phyloP scores from a whole-genome alignment of 2,888 invertebrate species.

The Druceiella hillmani region DNA sequence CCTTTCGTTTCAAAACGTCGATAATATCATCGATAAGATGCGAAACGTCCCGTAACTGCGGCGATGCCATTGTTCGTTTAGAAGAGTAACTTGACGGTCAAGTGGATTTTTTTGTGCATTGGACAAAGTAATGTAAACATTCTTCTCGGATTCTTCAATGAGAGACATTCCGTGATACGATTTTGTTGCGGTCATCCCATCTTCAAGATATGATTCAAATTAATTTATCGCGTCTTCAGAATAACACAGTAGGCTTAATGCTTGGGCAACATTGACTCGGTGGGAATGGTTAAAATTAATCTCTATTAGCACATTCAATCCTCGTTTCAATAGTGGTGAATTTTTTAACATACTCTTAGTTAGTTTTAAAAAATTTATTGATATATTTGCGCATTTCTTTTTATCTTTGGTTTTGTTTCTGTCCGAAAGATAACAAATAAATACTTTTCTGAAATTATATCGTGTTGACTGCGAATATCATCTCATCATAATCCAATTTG shows the following conservation, averaged over 20 bases:
- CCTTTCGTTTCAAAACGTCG: slow-evolving; percentile 13
- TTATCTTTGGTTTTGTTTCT: slow-evolving; percentile 22
- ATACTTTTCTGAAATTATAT: slow-evolving; percentile 9
- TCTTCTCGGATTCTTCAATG: slow-evolving; percentile 18
- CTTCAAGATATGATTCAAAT: slow-evolving; percentile 21
- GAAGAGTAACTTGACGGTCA: slow-evolving; percentile 14
- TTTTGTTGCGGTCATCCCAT: slow-evolving; percentile 21
- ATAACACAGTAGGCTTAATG: slow-evolving; percentile 21
- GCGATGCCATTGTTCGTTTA: slow-evolving; percentile 18
- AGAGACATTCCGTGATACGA: slow-evolving; percentile 19
- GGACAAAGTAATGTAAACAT: slow-evolving; percentile 16
- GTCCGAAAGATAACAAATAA: slow-evolving; percentile 20
- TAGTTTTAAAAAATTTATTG: slow-evolving; percentile 18
- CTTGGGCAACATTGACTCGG: slow-evolving; percentile 19
- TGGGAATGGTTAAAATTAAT: slow-evolving; percentile 21
- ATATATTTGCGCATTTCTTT: slow-evolving; percentile 19
- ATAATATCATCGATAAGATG: no score
- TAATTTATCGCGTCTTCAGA: slow-evolving; percentile 21
- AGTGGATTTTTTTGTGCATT: no score
- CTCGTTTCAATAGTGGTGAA: no score
- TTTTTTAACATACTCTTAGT: slow-evolving; percentile 19
- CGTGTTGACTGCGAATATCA: neutral
- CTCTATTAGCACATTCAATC: slow-evolving; percentile 19
- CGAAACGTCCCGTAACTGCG: slow-evolving; percentile 13
- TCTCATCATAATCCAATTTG: slow-evolving; percentile 1